Percentiles rank a stretch among this genome's conserved stretches.
These are phyloP conservation scores for Lanistes nyassanus DNA, from an alignment of 1,140 invertebrate species.

Conservation along the genomic window DNA sequence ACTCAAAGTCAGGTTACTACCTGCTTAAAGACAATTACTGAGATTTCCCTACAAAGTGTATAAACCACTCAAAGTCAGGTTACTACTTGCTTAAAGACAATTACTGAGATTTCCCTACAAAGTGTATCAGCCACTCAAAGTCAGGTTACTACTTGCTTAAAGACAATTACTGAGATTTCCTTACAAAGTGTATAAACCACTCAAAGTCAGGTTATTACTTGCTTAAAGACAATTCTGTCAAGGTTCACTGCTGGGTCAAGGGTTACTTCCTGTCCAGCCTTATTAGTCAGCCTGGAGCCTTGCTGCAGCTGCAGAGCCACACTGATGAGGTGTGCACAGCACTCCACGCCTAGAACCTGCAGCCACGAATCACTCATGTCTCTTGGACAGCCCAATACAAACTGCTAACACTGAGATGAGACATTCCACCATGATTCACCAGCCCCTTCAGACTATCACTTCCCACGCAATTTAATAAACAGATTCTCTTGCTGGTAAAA, in stretches of 20 bases:
- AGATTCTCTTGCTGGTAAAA: not conserved
- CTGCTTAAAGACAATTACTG: no score
- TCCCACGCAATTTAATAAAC: not conserved
- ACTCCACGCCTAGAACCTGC: slow-evolving; percentile 59
- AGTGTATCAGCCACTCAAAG: no score
- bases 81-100: no score
- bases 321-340: slow-evolving; percentile 51
- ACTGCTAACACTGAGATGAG: not conserved
- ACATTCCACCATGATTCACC: not conserved
- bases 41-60: no score
- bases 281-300: slow-evolving; percentile 35
- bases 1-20: no score
- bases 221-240: slow-evolving; percentile 57
- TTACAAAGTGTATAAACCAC: no score
- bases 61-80: no score
- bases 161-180: no score
- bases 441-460: not conserved
- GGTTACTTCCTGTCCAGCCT: slow-evolving; percentile 24
- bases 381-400: not conserved
- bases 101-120: no score
- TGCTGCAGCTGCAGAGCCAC: slow-evolving; percentile 50
- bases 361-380: not conserved
- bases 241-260: slow-evolving; percentile 32
- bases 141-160: no score
- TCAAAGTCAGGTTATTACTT: slow-evolving; percentile 41